Evolutionary conservation across 2,113 vertebrate genomes (phyloP), one percentile per base, ranked within the genome.

Genomic region (Bagarius yarrelli): DNA sequence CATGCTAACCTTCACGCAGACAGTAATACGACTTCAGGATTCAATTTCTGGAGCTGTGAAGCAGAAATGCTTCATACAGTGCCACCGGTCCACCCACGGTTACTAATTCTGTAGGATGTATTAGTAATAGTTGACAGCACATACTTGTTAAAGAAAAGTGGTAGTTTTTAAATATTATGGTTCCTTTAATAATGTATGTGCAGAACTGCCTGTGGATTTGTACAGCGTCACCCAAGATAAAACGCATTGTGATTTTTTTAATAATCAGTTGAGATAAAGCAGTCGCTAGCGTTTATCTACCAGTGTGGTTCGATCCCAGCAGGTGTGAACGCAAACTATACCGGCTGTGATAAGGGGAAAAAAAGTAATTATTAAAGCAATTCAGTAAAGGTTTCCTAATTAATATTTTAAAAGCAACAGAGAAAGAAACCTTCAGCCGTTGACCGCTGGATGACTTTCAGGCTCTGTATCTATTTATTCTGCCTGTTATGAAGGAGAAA

Each of bases 81-180:
- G 2, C 19, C 40, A 44, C 66, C 23, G 18, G 5, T 50, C 44
- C n/a, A 13, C 25, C 69, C 25, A 71, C 16, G 8, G 9, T 19
- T 71, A 52, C 69, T 71, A 71, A 71, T 71, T 71, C 47, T 71
- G 69, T 34, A 73, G 2, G 8, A 52, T 52, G 50, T 73, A 34
- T 73, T 73, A 55, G n/a, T 71, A 27, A 71, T 12, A 11, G 16
- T 23, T 11, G 27, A 34, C 19, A 21, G 9, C 27, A 32, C 50
- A 23, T 55, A 53, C 16, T 34, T 19, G 5, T 53, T 53, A 1
- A 47, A 53, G 27, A 12, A 72, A 72, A 71, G 69, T 25, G 30
- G 47, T 5, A 27, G 23, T 16, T 47, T 70, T 50, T 8, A 50
- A 18, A 70, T 19, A 27, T 44, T 15, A 70, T 50, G n/a, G 6